Conservation (phyloP, 1,140 invertebrate genomes). For the Chrysoperla carnea region DNA sequence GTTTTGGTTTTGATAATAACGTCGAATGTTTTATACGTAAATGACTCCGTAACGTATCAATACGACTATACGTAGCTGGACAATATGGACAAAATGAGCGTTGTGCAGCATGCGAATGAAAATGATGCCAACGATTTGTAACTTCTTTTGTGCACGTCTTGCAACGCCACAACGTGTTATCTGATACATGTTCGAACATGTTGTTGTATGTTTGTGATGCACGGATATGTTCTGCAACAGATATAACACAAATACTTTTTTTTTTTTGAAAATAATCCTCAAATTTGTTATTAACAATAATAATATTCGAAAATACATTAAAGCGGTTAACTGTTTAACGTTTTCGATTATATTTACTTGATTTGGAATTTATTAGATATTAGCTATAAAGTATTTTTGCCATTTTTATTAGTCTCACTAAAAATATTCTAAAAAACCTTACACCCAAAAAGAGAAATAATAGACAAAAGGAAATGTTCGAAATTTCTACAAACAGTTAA, state of each 20-base stretch:
- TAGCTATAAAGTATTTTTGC: too few relatives aligned
- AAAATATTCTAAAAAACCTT: too few relatives aligned
- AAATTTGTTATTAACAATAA: too few relatives aligned
- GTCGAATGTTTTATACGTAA: constrained; percentile 54
- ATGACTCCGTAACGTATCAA: constrained; percentile 62
- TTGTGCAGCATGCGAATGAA: constrained; percentile 61
- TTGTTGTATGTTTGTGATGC: constrained; percentile 48
- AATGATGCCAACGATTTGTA: constrained; percentile 73
- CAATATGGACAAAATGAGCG: constrained; percentile 66
- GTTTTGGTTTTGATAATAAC: too few relatives aligned
- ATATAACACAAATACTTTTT: constrained; percentile 15
- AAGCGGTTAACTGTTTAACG: too few relatives aligned
- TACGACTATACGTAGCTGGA: constrained; percentile 67
- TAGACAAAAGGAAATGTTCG: too few relatives aligned
- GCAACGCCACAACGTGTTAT: constrained; percentile 53
- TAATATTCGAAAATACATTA: too few relatives aligned
- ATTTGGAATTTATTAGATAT: too few relatives aligned
- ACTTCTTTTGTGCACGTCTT: constrained; percentile 68
- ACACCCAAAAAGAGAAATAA: too few relatives aligned
- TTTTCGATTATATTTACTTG: too few relatives aligned
- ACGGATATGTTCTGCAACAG: constrained; percentile 12
- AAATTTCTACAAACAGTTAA: too few relatives aligned
- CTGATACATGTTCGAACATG: constrained; percentile 54
- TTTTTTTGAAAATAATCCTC: constrained; percentile 5
- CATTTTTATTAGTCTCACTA: too few relatives aligned